Base-by-base conservation (phyloP, 2,888 invertebrate species). In the Aleiodes testaceus region DNA sequence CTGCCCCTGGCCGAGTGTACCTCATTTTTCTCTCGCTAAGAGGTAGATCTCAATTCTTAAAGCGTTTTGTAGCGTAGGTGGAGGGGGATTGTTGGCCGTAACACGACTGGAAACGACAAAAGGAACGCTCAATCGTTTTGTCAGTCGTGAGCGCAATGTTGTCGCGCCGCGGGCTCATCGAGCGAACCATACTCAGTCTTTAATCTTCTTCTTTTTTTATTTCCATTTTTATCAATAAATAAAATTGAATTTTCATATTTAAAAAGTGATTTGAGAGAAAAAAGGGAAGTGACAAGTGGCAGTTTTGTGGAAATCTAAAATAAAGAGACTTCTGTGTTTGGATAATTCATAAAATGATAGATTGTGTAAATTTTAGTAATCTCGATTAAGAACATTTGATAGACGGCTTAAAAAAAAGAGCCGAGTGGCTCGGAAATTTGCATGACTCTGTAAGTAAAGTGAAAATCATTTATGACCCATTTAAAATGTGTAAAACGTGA, bases 91-190 rank as follows among this genome's bases (percentile, higher is more conserved):
- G 20, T 20, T 9, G 5, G 11, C 50, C 12, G 44, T 30, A 64
- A 71, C 50, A 67, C 75, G 72, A 76, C 73, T 70, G 72, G 72
- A 50, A 77, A 73, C 72, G 77, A 74, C 73, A 74, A 74, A 77
- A 78, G 61, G 61, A 63, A 67, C 75, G 73, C 73, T 77, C 75
- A 73, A 72, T 69, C 72, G 74, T 79, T 77, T 75, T 79, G 79
- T 75, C 83, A 85, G 84, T 85, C 81, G 84, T 80, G 79, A 82
- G 81, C 83, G 83, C 82, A 82, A 81, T 82, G 79, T 74, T 75
- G 80, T 78, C 83, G 82, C 83, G 83, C 78, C 79, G 81, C 80
- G 80, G 72, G 72, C 74, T 70, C 77, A 20, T 12, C 45, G 36
- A 42, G 63, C 20, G 53, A 61, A 11, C 30, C 30, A 5, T 20